phyloP scores from a whole-genome alignment of 2,888 invertebrate genomes.

The Clitarchus hookeri region DNA sequence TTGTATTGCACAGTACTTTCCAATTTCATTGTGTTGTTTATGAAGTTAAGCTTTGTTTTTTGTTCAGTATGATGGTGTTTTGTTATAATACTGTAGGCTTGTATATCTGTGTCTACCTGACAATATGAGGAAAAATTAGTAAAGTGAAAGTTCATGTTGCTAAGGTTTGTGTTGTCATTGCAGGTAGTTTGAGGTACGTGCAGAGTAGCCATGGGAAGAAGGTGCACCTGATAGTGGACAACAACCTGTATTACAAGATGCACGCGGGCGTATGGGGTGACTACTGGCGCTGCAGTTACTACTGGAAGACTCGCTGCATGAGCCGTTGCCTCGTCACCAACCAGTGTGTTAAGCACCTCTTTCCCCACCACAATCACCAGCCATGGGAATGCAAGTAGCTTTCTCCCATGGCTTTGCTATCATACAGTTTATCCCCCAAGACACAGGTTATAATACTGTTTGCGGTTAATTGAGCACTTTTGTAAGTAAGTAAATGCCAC shows the following conservation, averaged over 20 bases:
- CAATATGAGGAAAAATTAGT: not conserved
- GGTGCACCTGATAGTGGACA: not conserved
- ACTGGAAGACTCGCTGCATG: not conserved
- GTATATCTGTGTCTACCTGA: too few species aligned
- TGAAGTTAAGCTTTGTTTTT: too few species aligned
- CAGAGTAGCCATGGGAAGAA: not conserved
- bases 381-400: not conserved
- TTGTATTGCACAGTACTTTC: too few species aligned
- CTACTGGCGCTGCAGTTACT: constrained; percentile 3
- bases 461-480: too few species aligned
- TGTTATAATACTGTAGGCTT: too few species aligned
- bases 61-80: too few species aligned
- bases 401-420: not conserved
- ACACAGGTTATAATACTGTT: too few species aligned
- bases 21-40: too few species aligned
- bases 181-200: constrained; percentile 5
- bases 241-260: not conserved
- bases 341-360: not conserved
- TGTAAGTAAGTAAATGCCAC: too few species aligned
- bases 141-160: not conserved
- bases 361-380: not conserved
- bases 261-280: not conserved
- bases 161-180: not conserved
- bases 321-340: not conserved
- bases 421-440: too few species aligned